Conservation (phyloP, 2,888 invertebrate species). For the Trichogramma evanescens region DNA sequence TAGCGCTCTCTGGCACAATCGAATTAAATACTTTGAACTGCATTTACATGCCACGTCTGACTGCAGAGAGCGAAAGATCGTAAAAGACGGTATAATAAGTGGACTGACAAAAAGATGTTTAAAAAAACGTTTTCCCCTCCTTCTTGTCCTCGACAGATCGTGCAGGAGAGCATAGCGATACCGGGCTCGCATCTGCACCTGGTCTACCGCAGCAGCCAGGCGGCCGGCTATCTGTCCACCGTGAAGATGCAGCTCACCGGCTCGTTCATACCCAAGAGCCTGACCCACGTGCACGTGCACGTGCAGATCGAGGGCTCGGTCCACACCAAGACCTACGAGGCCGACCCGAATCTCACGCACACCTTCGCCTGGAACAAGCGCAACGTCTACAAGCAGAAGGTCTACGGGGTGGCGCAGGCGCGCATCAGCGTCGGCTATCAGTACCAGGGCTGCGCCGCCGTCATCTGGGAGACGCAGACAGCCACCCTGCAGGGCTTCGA, state of each 20-base stretch:
- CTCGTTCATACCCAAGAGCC: slow-evolving; percentile 67
- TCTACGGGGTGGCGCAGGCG: slow-evolving; percentile 81
- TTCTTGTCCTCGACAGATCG: slow-evolving; percentile 58
- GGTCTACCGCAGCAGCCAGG: slow-evolving; percentile 92
- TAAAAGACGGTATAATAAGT: too few species aligned
- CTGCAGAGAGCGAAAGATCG: too few species aligned
- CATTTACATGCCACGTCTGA: too few species aligned
- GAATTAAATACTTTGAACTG: too few species aligned
- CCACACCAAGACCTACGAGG: slow-evolving; percentile 88
- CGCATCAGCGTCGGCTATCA: slow-evolving; percentile 90
- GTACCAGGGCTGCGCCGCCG: slow-evolving; percentile 76
- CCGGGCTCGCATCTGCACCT: slow-evolving; percentile 90
- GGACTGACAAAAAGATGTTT: too few species aligned
- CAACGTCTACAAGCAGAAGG: slow-evolving; percentile 94
- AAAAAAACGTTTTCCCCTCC: too few species aligned
- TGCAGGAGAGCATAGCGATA: slow-evolving; percentile 92
- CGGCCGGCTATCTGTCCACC: slow-evolving; percentile 88
- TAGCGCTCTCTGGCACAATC: too few species aligned
- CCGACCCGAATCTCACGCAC: slow-evolving; percentile 89
- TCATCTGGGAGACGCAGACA: slow-evolving; percentile 93
- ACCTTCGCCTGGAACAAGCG: slow-evolving; percentile 97
- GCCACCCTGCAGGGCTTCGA: slow-evolving; percentile 92
- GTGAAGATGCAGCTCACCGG: slow-evolving; percentile 85
- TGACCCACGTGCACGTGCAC: slow-evolving; percentile 84
- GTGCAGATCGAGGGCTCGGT: slow-evolving; percentile 90